phyloP scores from a whole-genome alignment of 2,888 invertebrate species.

The Drosophila atripex region DNA sequence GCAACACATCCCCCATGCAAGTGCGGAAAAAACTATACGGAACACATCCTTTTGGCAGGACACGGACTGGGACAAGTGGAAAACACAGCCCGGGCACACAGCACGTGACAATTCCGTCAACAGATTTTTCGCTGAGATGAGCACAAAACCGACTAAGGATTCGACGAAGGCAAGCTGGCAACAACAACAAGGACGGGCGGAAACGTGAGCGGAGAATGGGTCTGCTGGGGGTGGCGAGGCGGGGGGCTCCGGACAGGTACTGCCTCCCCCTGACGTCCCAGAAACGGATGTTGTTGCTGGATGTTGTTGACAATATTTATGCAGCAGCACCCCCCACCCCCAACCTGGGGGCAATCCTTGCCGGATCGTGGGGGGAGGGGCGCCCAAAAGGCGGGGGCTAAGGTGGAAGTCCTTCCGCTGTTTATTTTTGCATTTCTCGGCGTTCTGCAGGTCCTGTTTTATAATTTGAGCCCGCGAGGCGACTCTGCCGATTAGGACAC shows the following conservation, averaged over 20 bases:
- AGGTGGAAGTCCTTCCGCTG: slow-evolving; percentile 15
- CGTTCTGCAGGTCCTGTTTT: slow-evolving; percentile 72
- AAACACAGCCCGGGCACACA: slow-evolving; percentile 26
- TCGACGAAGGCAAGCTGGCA: slow-evolving; percentile 42
- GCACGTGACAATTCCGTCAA: slow-evolving; percentile 78
- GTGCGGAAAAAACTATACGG: slow-evolving; percentile 32
- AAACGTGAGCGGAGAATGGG: slow-evolving; percentile 54
- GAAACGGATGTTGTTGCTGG: slow-evolving; percentile 16
- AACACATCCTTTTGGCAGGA: slow-evolving; percentile 63
- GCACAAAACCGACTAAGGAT: slow-evolving; percentile 75
- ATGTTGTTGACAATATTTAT: slow-evolving; percentile 73
- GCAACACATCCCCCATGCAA: slow-evolving; percentile 17
- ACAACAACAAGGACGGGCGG: slow-evolving; percentile 42
- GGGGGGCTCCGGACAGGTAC: neutral
- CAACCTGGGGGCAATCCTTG: no score
- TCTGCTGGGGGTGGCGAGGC: neutral
- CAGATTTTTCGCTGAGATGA: slow-evolving; percentile 79
- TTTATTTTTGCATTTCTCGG: slow-evolving; percentile 69
- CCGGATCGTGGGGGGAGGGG: neutral
- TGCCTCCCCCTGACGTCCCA: slow-evolving; percentile 16
- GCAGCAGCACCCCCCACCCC: slow-evolving; percentile 68
- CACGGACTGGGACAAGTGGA: slow-evolving; percentile 40
- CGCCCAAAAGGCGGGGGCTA: neutral
- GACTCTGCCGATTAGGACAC: slow-evolving; percentile 39
- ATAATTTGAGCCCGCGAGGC: slow-evolving; percentile 63